Evolutionary conservation across 2,888 invertebrate genomes (phyloP), one percentile per base, ranked within the genome.

Genomic region (Orthosia cruda): DNA sequence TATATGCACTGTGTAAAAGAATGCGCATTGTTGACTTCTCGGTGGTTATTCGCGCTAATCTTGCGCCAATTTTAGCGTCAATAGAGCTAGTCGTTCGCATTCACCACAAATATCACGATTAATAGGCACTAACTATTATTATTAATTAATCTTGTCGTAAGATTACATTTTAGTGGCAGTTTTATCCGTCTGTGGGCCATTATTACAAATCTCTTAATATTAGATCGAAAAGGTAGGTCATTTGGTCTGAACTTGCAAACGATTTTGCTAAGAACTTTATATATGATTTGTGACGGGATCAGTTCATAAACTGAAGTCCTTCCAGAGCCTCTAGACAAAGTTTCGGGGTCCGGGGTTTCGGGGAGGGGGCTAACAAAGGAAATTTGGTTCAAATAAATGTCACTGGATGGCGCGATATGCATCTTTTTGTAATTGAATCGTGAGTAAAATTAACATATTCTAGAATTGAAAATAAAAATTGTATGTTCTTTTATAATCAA

Each of bases 61-160:
- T 47, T 47, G 9, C 16, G 9, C 57, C 57, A 57, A 26, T 32
- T 40, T 40, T 13, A 0, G 45, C 16, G 45, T 15, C 59, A 15
- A 65, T 40, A 57, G 7, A 73, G 13, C 62, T 47, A 81, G 5
- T 75, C 47, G 18, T 40, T 54, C 65, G 49, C 18, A 64, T 57
- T 73, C 47, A 18, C 11, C 16, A 18, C 2, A 54, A 68, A 80
- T 71, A 71, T 47, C 66, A 45, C 57, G 52, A 68, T 73, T 64
- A 84, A 74, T 68, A 71, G 54, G 11, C 70, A 45, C 68, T 75
- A 59, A 65, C 58, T 57, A 20, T 52, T 47, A 54, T 63, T 52
- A 20, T 32, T 63, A 66, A 77, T 40, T 9, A 40, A 85, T 71
- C 67, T 68, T 26, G 13, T 50, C 23, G n/a, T 49, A 16, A 15